A percentile compares a stretch with the other conserved stretches of the same genome.
Conservation (phyloP, 2,113 vertebrate species). For the Corythornis vintsioides region DNA sequence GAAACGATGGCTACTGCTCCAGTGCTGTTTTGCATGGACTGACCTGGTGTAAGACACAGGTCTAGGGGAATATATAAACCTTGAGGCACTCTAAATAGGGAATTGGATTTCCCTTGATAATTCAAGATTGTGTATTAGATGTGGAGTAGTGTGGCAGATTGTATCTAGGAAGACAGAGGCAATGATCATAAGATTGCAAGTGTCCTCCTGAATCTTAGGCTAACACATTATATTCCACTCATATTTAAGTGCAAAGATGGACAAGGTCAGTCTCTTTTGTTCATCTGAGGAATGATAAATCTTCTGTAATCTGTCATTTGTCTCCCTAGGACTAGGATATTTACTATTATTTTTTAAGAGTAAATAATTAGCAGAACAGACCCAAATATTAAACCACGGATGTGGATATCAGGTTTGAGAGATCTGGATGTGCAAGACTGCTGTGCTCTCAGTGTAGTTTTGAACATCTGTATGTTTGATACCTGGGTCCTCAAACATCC, state of each 20-base stretch:
- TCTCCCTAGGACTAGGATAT: neutral
- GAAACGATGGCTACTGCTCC: neutral
- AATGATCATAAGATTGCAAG: accelerated
- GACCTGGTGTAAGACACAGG: neutral
- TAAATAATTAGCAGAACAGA: neutral
- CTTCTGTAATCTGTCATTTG: neutral
- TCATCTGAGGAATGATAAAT: neutral
- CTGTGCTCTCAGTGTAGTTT: neutral
- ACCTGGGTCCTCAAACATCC: neutral
- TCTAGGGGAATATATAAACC: neutral
- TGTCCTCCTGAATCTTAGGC: neutral
- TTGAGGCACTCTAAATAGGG: neutral
- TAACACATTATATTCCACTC: neutral
- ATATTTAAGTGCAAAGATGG: too few species aligned
- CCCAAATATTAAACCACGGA: neutral
- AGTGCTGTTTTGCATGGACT: neutral
- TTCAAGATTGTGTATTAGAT: accelerated
- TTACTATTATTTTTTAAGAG: neutral
- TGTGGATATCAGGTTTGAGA: neutral
- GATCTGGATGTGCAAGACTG: neutral
- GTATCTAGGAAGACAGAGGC: neutral
- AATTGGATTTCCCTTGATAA: neutral
- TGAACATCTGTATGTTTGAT: accelerated
- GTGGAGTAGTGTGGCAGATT: neutral
- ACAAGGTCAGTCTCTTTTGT: neutral